Evolutionary conservation across 1,140 invertebrate species (phyloP), one percentile per base, ranked within the genome.

Genomic region (Drosophila ironensis): DNA sequence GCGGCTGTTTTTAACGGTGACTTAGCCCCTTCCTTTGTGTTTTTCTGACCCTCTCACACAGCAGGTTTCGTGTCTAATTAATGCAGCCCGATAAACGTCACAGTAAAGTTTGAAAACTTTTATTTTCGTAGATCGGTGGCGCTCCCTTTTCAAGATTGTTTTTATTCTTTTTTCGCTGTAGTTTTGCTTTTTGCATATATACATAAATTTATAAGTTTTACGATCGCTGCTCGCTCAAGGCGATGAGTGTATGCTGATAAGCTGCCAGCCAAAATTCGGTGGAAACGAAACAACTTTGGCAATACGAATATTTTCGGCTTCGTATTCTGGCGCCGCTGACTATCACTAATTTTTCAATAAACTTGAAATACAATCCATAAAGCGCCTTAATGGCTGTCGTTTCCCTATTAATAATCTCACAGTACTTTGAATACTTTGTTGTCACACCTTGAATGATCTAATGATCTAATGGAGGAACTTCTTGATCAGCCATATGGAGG

Each of bases 41-140:
- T 40, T 30, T 33, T 19, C 11, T 56, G 47, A 38, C 47, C 47
- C 41, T 47, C 35, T 46, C 71, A 42, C 71, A 56, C 52, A 61
- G 47, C 80, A 86, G 74, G 80, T 86, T 74, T 74, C 68, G 45
- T 72, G 67, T 22, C 73, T 73, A 82, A 80, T 80, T 82, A 80
- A 82, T 80, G 76, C 72, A 68, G 50, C 51, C 60, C 53, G 28
- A 66, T 68, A 73, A 72, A 63, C 37, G 41, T 30, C 30, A 53
- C 48, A 22, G 22, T 66, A 11, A 24, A 28, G 38, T 27, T 17
- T 38, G 33, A 50, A 47, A 17, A 45, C 35, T 54, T 63, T 73
- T 69, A 42, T 33, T 24, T 51, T 64, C 45, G 33, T 37, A 53
- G 54, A 68, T 47, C 50, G 16, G 42, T 42, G 80, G 53, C 80